Conservation (phyloP, 2,113 vertebrate species). For the Paradisaea rubra region DNA sequence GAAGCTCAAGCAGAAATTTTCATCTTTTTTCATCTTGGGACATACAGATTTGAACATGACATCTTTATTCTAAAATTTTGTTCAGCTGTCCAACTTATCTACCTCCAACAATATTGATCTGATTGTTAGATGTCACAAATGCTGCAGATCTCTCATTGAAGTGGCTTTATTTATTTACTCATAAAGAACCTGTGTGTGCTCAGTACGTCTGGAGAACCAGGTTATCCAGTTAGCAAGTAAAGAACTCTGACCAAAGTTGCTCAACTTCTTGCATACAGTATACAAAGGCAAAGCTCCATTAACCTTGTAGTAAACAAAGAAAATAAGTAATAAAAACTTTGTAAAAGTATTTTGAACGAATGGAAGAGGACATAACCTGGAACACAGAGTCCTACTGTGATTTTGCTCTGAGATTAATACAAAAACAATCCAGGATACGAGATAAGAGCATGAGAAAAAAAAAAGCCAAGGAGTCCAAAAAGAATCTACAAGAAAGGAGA, state of each 20-base stretch:
- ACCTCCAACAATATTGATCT: neutral
- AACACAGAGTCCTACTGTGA: neutral
- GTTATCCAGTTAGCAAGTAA: neutral
- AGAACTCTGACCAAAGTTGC: neutral
- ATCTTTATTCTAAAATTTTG: neutral
- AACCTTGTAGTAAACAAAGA: neutral
- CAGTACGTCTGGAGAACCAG: neutral
- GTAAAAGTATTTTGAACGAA: neutral
- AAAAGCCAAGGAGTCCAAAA: neutral
- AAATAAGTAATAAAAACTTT: neutral
- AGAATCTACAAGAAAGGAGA: neutral
- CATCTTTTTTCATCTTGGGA: neutral
- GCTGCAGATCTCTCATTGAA: neutral
- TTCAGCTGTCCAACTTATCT: neutral
- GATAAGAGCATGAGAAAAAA: fast-evolving
- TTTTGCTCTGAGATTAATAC: neutral
- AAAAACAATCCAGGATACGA: neutral
- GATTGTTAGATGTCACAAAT: neutral
- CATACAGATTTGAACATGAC: neutral
- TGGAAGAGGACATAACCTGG: neutral
- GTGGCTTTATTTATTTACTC: neutral
- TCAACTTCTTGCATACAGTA: neutral
- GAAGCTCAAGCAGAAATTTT: neutral
- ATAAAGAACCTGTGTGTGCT: neutral
- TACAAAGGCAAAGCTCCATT: neutral